These are phyloP conservation scores for Campoplex capitator DNA, from an alignment of 2,888 invertebrate genomes.

Conservation along the genomic window DNA sequence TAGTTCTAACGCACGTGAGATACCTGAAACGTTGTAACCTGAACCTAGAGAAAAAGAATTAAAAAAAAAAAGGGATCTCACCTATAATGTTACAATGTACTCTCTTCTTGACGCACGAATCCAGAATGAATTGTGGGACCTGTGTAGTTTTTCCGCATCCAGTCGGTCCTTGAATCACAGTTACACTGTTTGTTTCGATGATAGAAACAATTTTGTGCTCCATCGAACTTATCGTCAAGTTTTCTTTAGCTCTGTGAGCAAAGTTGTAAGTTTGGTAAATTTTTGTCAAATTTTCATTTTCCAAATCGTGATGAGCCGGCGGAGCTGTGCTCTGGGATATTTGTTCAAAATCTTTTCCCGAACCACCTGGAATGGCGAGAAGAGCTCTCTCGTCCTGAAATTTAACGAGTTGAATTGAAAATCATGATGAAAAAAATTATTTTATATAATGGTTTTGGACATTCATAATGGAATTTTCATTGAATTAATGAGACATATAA, in stretches of 20 bases:
- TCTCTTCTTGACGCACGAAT: constrained; percentile 88
- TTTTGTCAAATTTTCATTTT: constrained; percentile 73
- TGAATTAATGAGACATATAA: not conserved
- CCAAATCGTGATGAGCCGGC: constrained; percentile 69
- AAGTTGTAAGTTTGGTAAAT: constrained; percentile 82
- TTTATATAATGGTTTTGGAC: not conserved
- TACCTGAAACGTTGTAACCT: not conserved
- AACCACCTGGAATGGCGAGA: not conserved
- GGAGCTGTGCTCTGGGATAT: constrained; percentile 78
- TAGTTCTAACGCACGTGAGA: not conserved
- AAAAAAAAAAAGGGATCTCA: constrained; percentile 52
- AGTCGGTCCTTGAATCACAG: constrained; percentile 95
- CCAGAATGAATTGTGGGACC: constrained; percentile 96
- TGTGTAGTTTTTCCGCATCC: constrained; percentile 98
- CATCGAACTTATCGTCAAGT: constrained; percentile 77
- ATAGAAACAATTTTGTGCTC: constrained; percentile 88
- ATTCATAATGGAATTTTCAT: not conserved
- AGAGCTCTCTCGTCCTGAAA: constrained; percentile 46
- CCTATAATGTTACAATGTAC: constrained; percentile 92
- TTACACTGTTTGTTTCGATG: constrained; percentile 90
- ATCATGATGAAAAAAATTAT: not conserved
- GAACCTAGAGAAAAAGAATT: not conserved
- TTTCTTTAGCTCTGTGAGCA: constrained; percentile 73
- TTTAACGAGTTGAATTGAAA: not conserved
- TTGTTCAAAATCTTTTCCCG: constrained; percentile 72